Evolutionary conservation across 2,888 invertebrate genomes (phyloP).

Genomic region (Petrophora chlorosata): DNA sequence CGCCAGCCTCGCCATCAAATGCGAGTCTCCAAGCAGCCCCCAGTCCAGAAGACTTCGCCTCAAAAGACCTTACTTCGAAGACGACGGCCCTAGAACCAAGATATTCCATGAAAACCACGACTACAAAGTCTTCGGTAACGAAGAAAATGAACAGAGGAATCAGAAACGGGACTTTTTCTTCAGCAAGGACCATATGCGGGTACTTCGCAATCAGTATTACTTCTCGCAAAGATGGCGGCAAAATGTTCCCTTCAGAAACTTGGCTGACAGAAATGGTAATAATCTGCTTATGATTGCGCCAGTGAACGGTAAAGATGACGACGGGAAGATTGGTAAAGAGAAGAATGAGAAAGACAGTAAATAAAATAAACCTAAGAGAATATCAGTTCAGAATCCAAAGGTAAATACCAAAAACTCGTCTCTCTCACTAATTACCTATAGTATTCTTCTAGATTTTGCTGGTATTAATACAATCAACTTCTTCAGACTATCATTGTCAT

Average conservation of each 20-base stretch:
- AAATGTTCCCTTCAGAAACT: conserved; percentile 74
- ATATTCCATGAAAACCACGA: conserved; percentile 52
- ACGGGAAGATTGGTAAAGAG: conserved; percentile 38
- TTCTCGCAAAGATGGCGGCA: conserved; percentile 71
- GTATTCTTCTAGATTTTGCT: too few relatives aligned
- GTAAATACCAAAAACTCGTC: not conserved
- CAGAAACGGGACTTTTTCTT: conserved; percentile 60
- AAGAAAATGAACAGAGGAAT: conserved; percentile 69
- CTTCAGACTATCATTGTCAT: too few relatives aligned
- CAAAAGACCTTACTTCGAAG: conserved; percentile 66
- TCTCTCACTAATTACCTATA: too few relatives aligned
- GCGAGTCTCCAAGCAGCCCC: conserved; percentile 74
- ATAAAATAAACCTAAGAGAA: conserved; percentile 15
- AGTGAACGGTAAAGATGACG: conserved; percentile 60
- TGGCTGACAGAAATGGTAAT: conserved; percentile 85
- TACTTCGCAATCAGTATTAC: conserved; percentile 68
- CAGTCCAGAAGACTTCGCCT: conserved; percentile 61
- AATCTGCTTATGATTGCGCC: conserved; percentile 88
- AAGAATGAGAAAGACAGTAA: conserved; percentile 44
- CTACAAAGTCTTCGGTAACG: conserved; percentile 61
- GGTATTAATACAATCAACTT: too few relatives aligned
- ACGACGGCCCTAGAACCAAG: conserved; percentile 57
- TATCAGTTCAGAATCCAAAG: not conserved
- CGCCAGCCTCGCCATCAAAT: conserved; percentile 79
- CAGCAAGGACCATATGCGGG: conserved; percentile 67